Evolutionary conservation across 2,888 invertebrate species (phyloP).

Genomic region (Achlya flavicornis): DNA sequence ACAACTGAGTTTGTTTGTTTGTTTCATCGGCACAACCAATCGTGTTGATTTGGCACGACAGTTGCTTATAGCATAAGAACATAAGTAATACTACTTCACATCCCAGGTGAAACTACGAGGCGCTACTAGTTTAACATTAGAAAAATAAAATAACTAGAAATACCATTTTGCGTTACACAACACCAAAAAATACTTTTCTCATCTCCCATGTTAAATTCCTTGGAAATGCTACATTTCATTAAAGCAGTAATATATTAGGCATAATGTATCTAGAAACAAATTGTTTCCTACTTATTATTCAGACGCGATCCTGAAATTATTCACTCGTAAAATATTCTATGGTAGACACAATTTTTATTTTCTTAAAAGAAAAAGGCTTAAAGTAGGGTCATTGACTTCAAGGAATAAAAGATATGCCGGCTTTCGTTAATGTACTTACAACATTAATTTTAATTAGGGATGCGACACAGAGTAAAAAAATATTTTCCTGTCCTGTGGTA

Average conservation of each 20-base stretch:
- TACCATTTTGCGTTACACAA: background rate
- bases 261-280: conserved; percentile 1
- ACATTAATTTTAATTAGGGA: conserved; percentile 2
- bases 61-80: no score
- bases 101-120: no score
- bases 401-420: background rate
- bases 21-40: no score
- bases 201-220: background rate
- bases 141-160: no score
- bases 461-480: background rate
- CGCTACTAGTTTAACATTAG: no score
- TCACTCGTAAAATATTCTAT: conserved; percentile 2
- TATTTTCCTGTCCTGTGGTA: no score
- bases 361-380: conserved; percentile 1
- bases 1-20: no score
- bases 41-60: no score
- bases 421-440: background rate
- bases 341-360: background rate
- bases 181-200: background rate
- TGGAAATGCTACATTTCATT: background rate
- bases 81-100: no score
- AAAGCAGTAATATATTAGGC: background rate
- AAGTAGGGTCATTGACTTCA: background rate
- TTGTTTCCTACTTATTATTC: conserved; percentile 7
- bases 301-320: conserved; percentile 8